These are phyloP conservation scores for Eretmocerus hayati DNA, from an alignment of 2,888 invertebrate species.

Conservation along the genomic window DNA sequence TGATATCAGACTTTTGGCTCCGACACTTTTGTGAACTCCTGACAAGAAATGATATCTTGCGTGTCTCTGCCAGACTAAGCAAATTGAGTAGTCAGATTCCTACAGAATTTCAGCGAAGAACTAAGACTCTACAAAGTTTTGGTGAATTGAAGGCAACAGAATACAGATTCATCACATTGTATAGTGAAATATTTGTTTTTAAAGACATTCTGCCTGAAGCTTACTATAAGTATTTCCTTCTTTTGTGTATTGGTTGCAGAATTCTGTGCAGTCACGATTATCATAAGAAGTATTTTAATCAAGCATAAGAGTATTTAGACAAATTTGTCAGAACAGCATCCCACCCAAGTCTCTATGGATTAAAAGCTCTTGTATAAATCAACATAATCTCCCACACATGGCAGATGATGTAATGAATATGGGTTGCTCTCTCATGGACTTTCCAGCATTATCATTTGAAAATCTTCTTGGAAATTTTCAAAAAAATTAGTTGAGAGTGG, in stretches of 20 bases:
- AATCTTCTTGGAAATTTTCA: not conserved
- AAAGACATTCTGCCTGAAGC: not conserved
- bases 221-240: not conserved
- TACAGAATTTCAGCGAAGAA: not conserved
- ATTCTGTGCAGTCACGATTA: not conserved
- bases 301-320: not conserved
- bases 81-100: constrained; percentile 1
- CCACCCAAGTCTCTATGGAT: not conserved
- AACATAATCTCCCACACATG: not conserved
- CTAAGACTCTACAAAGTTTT: not conserved
- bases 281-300: not conserved
- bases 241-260: not conserved
- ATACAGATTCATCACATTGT: constrained; percentile 1
- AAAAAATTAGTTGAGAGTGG: too few species aligned
- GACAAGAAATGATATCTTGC: not conserved
- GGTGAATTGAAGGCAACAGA: constrained; percentile 5
- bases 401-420: not conserved
- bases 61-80: not conserved
- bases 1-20: not conserved
- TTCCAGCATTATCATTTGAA: not conserved
- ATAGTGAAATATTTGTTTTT: too few species aligned
- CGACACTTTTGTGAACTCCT: not conserved
- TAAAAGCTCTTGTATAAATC: not conserved
- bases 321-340: not conserved
- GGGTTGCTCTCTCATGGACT: not conserved